Evolutionary conservation across 2,113 vertebrate species (phyloP).

Genomic region (Gallinago paraguaiae): DNA sequence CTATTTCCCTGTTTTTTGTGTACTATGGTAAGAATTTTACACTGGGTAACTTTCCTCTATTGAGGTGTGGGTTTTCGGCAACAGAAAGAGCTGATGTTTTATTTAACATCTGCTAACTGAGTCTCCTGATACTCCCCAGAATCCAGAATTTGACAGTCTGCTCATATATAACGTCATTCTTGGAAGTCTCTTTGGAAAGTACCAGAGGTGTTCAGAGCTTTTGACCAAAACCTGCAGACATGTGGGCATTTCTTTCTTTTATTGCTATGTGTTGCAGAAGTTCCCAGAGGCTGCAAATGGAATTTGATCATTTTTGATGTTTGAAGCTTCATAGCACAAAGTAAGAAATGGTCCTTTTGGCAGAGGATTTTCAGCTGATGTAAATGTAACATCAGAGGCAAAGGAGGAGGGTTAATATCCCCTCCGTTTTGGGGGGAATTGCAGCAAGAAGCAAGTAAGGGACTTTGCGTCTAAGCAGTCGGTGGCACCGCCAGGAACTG

Average conservation of each 20-base stretch:
- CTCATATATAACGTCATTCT: neutral
- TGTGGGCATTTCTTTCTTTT: neutral
- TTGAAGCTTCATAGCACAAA: neutral
- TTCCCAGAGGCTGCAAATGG: neutral
- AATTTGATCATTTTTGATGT: neutral
- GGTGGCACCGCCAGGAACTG: neutral
- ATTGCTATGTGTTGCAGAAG: neutral
- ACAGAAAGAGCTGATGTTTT: neutral
- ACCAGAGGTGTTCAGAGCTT: neutral
- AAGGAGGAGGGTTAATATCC: neutral
- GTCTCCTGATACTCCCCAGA: neutral
- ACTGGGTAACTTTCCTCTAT: neutral
- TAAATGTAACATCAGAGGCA: neutral
- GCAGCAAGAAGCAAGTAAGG: neutral
- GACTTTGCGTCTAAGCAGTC: neutral
- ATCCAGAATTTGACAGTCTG: neutral
- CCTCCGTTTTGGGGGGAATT: neutral
- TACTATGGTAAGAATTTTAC: neutral
- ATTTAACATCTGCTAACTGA: neutral
- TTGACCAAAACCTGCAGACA: neutral
- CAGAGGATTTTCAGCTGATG: neutral
- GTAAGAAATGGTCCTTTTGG: neutral
- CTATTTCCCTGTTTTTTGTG: neutral
- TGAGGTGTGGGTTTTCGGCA: neutral
- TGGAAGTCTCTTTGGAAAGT: neutral